Percentiles rank a stretch among this genome's conserved stretches.
These are phyloP conservation scores for Dryomyza anilis DNA, from an alignment of 2,888 invertebrate species.

Conservation along the genomic window DNA sequence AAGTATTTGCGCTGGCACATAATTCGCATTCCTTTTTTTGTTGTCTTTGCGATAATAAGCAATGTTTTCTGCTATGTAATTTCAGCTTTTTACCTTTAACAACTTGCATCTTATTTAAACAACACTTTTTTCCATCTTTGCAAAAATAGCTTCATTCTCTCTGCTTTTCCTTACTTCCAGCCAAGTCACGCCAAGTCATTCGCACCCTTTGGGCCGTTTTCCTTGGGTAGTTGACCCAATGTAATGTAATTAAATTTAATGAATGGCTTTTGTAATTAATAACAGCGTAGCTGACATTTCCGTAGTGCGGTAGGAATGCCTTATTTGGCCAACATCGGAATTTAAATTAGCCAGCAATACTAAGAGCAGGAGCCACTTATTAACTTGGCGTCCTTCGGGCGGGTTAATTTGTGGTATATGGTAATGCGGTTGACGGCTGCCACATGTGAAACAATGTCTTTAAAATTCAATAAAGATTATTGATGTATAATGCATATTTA, in stretches of 20 bases:
- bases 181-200: neutral
- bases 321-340: slow-evolving; percentile 17
- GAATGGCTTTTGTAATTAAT: slow-evolving; percentile 51
- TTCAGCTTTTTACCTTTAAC: neutral
- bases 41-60: too few relatives aligned
- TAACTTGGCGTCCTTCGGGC: neutral
- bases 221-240: slow-evolving; percentile 30
- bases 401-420: too few relatives aligned
- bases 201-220: neutral
- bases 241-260: slow-evolving; percentile 50
- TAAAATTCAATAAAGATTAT: too few relatives aligned
- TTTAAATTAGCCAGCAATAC: slow-evolving; percentile 21
- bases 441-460: too few relatives aligned
- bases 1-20: neutral
- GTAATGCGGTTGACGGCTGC: too few relatives aligned
- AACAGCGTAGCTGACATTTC: slow-evolving; percentile 38
- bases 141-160: neutral
- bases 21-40: neutral
- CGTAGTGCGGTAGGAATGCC: neutral
- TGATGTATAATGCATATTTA: too few relatives aligned
- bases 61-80: too few relatives aligned
- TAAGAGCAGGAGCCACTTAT: slow-evolving; percentile 8
- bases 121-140: neutral
- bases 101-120: too few relatives aligned
- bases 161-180: neutral